A percentile compares a stretch with the other conserved stretches of the same genome.
Evolutionary conservation across 2,888 invertebrate species (phyloP).

Genomic region (Drosophila trichaetosa): DNA sequence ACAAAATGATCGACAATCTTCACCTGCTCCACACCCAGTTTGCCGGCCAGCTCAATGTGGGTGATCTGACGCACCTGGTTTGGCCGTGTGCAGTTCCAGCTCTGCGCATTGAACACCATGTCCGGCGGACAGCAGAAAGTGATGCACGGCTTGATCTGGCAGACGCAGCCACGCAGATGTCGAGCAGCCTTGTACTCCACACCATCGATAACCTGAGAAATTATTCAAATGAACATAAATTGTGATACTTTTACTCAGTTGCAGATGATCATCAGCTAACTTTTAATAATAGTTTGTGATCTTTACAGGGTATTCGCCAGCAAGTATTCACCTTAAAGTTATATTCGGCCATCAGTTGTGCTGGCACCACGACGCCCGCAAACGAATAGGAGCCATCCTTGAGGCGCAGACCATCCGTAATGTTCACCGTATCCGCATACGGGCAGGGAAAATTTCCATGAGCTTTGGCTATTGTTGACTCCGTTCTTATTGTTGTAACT

Average conservation of each 20-base stretch:
- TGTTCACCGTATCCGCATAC: constrained; percentile 80
- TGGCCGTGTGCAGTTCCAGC: constrained; percentile 63
- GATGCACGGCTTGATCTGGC: constrained; percentile 81
- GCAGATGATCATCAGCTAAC: background rate
- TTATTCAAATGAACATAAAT: too few species aligned
- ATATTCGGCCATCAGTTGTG: constrained; percentile 70
- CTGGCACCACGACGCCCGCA: constrained; percentile 76
- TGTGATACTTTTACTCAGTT: too few species aligned
- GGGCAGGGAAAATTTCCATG: constrained; percentile 67
- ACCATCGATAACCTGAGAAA: constrained; percentile 55
- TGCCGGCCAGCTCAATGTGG: constrained; percentile 71
- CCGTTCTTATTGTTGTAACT: background rate
- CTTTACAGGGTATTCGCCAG: background rate
- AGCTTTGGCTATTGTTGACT: background rate
- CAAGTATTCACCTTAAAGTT: constrained; percentile 65
- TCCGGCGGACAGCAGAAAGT: constrained; percentile 82
- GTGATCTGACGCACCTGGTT: constrained; percentile 44
- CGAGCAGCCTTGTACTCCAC: constrained; percentile 63
- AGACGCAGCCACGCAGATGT: constrained; percentile 82
- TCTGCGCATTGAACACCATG: constrained; percentile 59
- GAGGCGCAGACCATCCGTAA: constrained; percentile 75
- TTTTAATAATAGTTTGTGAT: rapidly evolving
- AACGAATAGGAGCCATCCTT: constrained; percentile 81
- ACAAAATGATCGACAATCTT: constrained; percentile 69
- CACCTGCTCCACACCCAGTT: constrained; percentile 48